Conservation (phyloP, 2,797 vertebrate species). For the Morelia viridis region DNA sequence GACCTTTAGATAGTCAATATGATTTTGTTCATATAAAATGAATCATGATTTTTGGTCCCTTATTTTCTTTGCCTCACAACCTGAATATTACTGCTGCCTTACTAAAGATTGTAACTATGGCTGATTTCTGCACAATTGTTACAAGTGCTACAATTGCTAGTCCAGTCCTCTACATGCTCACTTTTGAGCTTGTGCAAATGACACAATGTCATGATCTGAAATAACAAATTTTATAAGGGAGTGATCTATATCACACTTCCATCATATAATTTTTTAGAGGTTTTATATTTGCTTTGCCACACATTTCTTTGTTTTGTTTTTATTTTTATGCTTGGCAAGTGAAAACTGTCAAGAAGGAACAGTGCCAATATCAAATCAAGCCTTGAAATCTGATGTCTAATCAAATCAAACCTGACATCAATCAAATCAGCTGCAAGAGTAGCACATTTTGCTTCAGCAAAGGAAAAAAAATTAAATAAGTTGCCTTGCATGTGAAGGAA, state of each 20-base stretch:
- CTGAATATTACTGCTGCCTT: too few species aligned
- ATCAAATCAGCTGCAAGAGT: slow-evolving; percentile 13
- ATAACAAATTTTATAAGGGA: neutral
- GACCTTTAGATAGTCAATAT: neutral
- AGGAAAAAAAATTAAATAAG: neutral
- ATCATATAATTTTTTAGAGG: neutral
- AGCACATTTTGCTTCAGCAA: neutral
- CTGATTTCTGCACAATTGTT: too few species aligned
- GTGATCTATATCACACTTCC: neutral
- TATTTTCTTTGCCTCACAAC: too few species aligned
- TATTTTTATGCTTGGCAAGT: slow-evolving; percentile 5
- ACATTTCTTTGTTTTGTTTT: slow-evolving; percentile 14
- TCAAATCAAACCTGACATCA: slow-evolving; percentile 27
- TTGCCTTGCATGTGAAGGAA: neutral
- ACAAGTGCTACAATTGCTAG: too few species aligned
- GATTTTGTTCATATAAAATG: neutral
- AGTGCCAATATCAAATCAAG: slow-evolving; percentile 30
- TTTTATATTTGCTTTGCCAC: neutral
- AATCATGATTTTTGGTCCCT: too few species aligned
- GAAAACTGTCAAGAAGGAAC: slow-evolving; percentile 26
- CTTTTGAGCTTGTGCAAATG: too few species aligned
- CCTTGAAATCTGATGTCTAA: slow-evolving; percentile 19
- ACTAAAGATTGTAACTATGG: too few species aligned
- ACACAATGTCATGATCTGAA: neutral
- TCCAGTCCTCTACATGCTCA: too few species aligned